Percentiles rank a stretch among this genome's conserved stretches.
phyloP scores from a whole-genome alignment of 2,888 invertebrate species.

The Pseudococcus viburni region DNA sequence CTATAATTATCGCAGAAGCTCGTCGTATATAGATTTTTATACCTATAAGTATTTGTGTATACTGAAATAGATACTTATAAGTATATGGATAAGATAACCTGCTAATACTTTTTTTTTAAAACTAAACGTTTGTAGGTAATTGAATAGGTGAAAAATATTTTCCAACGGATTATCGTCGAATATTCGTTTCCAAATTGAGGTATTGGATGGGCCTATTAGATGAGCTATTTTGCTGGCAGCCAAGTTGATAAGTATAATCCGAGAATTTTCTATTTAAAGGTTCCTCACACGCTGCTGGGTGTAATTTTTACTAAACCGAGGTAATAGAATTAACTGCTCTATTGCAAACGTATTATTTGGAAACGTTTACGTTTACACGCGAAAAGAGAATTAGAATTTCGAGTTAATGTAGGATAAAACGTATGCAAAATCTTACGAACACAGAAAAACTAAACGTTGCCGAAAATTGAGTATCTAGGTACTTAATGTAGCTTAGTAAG shows the following conservation, averaged over 20 bases:
- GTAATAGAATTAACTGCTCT: neutral
- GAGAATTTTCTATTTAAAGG: neutral
- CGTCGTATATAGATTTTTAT: neutral
- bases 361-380: neutral
- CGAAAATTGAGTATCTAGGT: too few relatives aligned
- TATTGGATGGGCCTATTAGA: neutral
- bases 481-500: too few relatives aligned
- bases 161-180: neutral
- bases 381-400: too few relatives aligned
- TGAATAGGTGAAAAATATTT: conserved; percentile 18
- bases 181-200: neutral
- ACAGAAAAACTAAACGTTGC: too few relatives aligned
- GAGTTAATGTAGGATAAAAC: too few relatives aligned
- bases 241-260: neutral
- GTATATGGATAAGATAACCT: neutral
- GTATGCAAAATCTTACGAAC: too few relatives aligned
- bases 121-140: neutral
- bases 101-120: neutral
- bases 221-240: conserved; percentile 5
- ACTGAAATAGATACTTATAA: neutral
- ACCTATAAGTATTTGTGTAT: neutral
- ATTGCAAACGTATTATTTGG: neutral
- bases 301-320: neutral
- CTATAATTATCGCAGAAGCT: conserved; percentile 7
- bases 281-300: neutral